Base-by-base conservation (phyloP, 2,797 vertebrate species). In the Orientallactaga sibirica region DNA sequence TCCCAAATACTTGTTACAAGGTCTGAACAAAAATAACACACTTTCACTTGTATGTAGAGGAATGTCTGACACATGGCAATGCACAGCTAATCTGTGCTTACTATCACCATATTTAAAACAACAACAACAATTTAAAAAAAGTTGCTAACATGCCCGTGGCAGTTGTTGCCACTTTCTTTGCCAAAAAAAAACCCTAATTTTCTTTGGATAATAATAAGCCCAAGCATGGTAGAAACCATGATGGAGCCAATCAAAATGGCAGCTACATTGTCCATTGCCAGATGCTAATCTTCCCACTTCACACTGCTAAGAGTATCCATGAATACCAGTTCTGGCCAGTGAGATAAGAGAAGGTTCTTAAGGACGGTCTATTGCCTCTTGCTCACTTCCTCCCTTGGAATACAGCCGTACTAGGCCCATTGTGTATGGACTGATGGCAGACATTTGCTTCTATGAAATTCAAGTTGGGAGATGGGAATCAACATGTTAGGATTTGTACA, bases 101-200 rank as follows among this genome's bases (percentile, higher is more conserved):
- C 29, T 20, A 20, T 14, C n/a, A 16, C 73, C 58, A 87, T 86
- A 90, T 78, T 86, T 87, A 37, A 48, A 94, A 91, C 18, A 66
- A 20, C 62, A 66, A 24, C 7, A 37, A 37, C 33, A 37, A 37
- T 24, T 22, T 66, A 24, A 64, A 20, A 8, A 25, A 25, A 18
- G 55, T 29, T 52, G 58, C 37, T 66, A 48, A 25, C 82, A 70
- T 37, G 20, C n/a, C 22, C 8, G 2, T 5, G 83, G 27, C 79
- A 48, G 86, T 55, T 68, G 76, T 61, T 37, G 66, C 27, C 9
- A 73, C 61, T 18, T 58, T 88, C 33, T 88, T 95, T 25, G 27
- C n/a, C 55, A 37, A 52, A 77, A 91, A 58, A 91, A 58, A 43
- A 55, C 24, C 27, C 41, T 73, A n/a, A 55, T 75, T 92, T 76